Evolutionary conservation across 2,888 invertebrate species (phyloP), one percentile per base, ranked within the genome.

Genomic region (Lithophane leautieri): DNA sequence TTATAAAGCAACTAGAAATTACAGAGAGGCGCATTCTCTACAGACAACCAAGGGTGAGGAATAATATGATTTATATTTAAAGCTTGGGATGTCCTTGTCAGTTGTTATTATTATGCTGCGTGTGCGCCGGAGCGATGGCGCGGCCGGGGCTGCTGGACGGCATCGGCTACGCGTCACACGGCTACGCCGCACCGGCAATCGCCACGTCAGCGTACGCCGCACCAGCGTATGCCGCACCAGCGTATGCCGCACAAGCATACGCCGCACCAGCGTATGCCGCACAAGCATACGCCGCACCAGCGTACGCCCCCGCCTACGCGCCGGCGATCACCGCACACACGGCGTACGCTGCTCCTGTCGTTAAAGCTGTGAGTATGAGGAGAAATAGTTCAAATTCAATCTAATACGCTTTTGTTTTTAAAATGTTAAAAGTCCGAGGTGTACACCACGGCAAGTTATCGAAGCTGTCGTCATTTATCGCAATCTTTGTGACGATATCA

Each of bases 71-170:
- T 2, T 34, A 25, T 12, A 47, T 52, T 54, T 28, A 54, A 65
- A 28, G 25, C 6, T 22, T 47, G 8, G 50, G 50, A 50, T 73
- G 2, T 71, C 34, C 19, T 50, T 85, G 9, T 12, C 74, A 96
- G 96, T 89, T 96, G 89, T 93, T 96, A 70, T 89, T 95, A 79
- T 89, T 95, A 84, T 93, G 93, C 89, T 94, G 95, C 89, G 95
- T 93, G 93, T 94, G 94, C 89, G 95, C 93, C 71, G 90, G 90
- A 87, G 94, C 75, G 44, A 28, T 79, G 78, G 87, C 87, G 56
- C 67, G 67, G 78, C 85, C 85, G 40, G 88, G 86, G 12, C 65
- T 88, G 50, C 71, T 86, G 68, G 83, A 72, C 70, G 86, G 73
- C 60, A 73, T 75, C 61, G 86, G 87, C 58, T 88, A 88, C 76